Percentiles rank a stretch among this genome's conserved stretches.
Evolutionary conservation across 2,113 vertebrate genomes (phyloP).

Genomic region (Stegastes partitus): DNA sequence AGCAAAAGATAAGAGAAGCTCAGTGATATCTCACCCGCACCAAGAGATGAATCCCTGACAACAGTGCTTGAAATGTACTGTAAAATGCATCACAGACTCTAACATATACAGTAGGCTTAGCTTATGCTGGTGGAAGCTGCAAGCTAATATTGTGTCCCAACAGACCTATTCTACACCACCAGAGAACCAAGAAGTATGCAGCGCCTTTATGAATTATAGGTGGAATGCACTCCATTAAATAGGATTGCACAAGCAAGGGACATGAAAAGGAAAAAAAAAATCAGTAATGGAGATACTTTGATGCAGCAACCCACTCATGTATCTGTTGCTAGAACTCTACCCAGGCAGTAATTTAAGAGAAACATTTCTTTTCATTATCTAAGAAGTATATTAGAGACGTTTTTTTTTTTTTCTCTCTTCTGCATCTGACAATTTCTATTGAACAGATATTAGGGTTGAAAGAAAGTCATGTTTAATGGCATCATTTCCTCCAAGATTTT

Average conservation of each 20-base stretch:
- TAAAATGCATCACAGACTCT: conserved; percentile 17
- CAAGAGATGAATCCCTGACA: conserved; percentile 1
- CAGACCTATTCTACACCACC: background rate
- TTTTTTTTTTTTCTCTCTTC: no score
- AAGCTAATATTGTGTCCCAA: background rate
- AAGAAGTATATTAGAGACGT: no score
- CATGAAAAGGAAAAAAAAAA: background rate
- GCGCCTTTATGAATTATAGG: background rate
- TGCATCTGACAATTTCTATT: no score
- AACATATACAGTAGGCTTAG: background rate
- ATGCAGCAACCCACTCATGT: no score
- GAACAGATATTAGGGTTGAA: no score
- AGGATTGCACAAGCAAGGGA: background rate
- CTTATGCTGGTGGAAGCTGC: background rate
- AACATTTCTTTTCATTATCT: no score
- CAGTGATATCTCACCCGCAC: conserved; percentile 4
- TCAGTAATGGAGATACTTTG: no score
- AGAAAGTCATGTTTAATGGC: no score
- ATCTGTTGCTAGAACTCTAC: no score
- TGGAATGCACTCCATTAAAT: background rate
- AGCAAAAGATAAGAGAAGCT: conserved; percentile 30
- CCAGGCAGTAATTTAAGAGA: no score
- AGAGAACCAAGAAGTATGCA: background rate
- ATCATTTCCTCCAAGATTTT: no score
- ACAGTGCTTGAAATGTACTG: background rate